A percentile compares a stretch with the other conserved stretches of the same genome.
These are phyloP conservation scores for Brachionus koreanus DNA, from an alignment of 1,140 invertebrate genomes.

Conservation along the genomic window DNA sequence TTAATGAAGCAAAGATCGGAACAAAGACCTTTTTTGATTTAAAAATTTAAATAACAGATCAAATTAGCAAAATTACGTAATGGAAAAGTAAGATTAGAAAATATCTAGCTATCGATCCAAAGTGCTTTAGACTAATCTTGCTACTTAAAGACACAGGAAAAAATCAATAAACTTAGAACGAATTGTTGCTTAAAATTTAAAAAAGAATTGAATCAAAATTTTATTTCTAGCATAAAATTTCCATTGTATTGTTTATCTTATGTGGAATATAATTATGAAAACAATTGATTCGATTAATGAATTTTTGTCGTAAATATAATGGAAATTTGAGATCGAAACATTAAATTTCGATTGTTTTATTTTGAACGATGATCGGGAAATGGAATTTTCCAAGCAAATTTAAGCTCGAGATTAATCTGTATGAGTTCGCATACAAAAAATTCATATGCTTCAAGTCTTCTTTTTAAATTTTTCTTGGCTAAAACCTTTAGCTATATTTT, in stretches of 20 bases:
- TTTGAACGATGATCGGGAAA: neutral
- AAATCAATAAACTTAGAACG: constrained; percentile 17
- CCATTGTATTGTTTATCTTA: neutral
- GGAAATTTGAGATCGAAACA: neutral
- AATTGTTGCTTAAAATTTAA: constrained; percentile 11
- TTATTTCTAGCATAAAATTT: constrained; percentile 16
- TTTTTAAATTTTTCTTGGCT: neutral
- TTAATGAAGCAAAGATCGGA: neutral
- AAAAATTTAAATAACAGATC: neutral
- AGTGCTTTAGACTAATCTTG: neutral
- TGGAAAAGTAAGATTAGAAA: neutral
- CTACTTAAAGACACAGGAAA: constrained; percentile 4
- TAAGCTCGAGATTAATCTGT: neutral
- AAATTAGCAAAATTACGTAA: neutral
- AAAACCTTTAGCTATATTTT: neutral
- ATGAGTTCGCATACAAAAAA: neutral
- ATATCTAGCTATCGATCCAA: neutral
- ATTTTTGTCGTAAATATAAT: constrained; percentile 7
- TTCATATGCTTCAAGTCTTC: neutral
- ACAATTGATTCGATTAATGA: constrained; percentile 32
- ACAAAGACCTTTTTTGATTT: neutral
- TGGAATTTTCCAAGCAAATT: neutral
- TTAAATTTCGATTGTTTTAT: neutral
- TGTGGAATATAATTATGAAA: neutral
- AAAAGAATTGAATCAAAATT: constrained; percentile 34